Conservation (phyloP, 2,888 invertebrate genomes). For the Nemurella pictetii region DNA sequence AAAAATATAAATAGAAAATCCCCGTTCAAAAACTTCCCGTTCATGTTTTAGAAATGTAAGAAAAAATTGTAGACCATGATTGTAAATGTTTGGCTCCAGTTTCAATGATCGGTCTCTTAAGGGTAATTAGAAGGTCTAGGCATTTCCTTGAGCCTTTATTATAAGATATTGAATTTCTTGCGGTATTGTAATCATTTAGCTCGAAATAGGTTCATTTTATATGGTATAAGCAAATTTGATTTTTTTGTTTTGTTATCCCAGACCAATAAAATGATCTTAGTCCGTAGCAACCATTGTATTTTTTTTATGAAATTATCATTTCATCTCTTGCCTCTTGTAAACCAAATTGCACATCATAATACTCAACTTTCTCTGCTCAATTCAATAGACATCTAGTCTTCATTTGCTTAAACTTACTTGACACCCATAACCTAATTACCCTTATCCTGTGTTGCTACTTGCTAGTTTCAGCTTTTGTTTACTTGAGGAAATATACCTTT, state of each 20-base stretch:
- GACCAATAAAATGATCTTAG: conserved; percentile 40
- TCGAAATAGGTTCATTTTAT: not conserved
- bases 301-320: conserved; percentile 6
- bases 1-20: not conserved
- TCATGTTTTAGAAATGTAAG: not conserved
- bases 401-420: not conserved
- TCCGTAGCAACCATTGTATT: not conserved
- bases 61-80: not conserved
- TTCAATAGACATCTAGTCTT: too few relatives aligned
- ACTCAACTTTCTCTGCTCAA: not conserved
- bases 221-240: conserved; percentile 37
- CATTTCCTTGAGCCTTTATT: not conserved
- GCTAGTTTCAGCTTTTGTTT: not conserved
- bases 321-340: not conserved
- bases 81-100: conserved; percentile 24
- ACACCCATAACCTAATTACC: not conserved
- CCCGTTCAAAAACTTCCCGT: not conserved
- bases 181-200: conserved; percentile 17
- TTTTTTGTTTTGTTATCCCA: conserved; percentile 40
- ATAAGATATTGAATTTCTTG: conserved; percentile 5
- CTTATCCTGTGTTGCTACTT: not conserved
- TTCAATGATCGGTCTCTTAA: conserved; percentile 16
- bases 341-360: not conserved
- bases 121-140: conserved; percentile 27
- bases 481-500: not conserved